phyloP scores from a whole-genome alignment of 2,797 vertebrate species.

The Tokudaia muenninki region DNA sequence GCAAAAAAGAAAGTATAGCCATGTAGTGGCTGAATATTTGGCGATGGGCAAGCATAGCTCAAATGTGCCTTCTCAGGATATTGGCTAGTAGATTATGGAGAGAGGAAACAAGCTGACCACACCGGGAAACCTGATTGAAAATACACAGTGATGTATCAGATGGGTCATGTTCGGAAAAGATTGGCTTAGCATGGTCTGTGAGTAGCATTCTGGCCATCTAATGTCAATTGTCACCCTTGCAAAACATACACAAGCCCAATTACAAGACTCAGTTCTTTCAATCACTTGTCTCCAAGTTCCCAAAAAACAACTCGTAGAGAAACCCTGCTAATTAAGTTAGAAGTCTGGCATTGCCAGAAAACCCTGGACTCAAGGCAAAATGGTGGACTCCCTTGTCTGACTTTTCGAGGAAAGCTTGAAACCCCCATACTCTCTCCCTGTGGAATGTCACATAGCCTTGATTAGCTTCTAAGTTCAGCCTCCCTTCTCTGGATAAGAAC shows the following conservation, averaged over 20 bases:
- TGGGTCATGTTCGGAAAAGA: background rate
- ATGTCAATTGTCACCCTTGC: background rate
- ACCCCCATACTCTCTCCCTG: background rate
- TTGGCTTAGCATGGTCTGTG: background rate
- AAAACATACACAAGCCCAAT: background rate
- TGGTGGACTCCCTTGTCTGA: background rate
- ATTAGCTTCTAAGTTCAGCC: background rate
- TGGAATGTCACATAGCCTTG: background rate
- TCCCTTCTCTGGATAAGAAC: background rate
- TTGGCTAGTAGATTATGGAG: background rate
- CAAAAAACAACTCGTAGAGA: background rate
- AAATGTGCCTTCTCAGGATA: background rate
- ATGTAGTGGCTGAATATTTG: background rate
- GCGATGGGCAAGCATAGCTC: background rate
- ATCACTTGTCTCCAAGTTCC: background rate
- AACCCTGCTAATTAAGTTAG: background rate
- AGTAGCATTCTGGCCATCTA: background rate
- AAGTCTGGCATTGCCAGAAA: background rate
- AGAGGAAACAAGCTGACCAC: background rate
- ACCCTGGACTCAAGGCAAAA: background rate
- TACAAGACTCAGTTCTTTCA: background rate
- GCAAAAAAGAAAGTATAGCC: background rate
- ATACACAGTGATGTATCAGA: background rate
- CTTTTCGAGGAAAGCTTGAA: background rate
- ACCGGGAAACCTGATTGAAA: background rate